Percentiles rank a stretch among this genome's conserved stretches.
Conservation (phyloP, 2,113 vertebrate species). For the Chaenogobius annularis region DNA sequence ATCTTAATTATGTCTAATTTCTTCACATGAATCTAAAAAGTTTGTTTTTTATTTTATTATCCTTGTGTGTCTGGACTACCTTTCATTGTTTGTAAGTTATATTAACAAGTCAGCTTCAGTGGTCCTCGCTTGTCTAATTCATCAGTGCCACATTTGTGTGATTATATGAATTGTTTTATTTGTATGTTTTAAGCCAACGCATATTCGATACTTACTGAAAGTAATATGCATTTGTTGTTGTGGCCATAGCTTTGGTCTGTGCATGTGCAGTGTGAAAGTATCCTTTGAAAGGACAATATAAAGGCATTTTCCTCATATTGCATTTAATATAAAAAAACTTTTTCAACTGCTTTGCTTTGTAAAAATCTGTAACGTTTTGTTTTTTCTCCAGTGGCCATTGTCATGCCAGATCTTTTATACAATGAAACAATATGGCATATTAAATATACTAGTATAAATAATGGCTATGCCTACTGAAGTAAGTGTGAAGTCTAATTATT, state of each 20-base stretch:
- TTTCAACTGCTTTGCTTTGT: slow-evolving; percentile 36
- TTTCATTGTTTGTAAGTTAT: slow-evolving; percentile 23
- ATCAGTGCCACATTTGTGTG: slow-evolving; percentile 18
- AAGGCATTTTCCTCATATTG: slow-evolving; percentile 36
- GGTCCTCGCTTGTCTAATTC: slow-evolving; percentile 17
- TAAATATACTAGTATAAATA: slow-evolving; percentile 40
- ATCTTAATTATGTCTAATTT: slow-evolving; percentile 7
- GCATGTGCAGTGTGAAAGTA: slow-evolving; percentile 41
- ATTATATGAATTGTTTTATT: slow-evolving; percentile 13
- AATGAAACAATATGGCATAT: slow-evolving; percentile 22
- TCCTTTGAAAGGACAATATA: slow-evolving; percentile 21
- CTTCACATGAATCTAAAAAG: background rate
- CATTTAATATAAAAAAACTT: slow-evolving; percentile 28
- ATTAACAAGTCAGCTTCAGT: slow-evolving; percentile 18
- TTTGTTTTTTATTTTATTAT: background rate
- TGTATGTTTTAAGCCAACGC: slow-evolving; percentile 21
- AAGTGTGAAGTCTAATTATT: background rate
- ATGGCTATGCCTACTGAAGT: slow-evolving; percentile 12
- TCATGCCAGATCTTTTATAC: slow-evolving; percentile 37
- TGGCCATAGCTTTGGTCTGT: slow-evolving; percentile 18
- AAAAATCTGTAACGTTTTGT: slow-evolving; percentile 44
- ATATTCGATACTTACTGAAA: background rate
- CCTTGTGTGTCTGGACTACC: background rate
- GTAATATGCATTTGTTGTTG: slow-evolving; percentile 13
- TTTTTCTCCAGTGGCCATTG: slow-evolving; percentile 24